A percentile compares a stretch with the other conserved stretches of the same genome.
Evolutionary conservation across 2,888 invertebrate species (phyloP).

Genomic region (Amblyjoppa proteus): DNA sequence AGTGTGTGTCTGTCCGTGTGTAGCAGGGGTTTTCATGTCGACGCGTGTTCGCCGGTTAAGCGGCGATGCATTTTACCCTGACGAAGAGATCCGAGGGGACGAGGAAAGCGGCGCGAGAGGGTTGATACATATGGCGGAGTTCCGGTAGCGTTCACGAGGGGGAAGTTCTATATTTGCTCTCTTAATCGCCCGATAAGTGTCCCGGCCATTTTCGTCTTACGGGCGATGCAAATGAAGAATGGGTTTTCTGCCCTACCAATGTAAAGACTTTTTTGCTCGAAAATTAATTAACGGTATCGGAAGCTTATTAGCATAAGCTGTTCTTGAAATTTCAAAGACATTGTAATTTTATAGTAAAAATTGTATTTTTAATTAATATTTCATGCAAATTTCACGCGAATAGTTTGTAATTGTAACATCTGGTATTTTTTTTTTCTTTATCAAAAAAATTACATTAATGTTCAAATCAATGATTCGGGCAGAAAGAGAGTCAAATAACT

Average conservation of each 20-base stretch:
- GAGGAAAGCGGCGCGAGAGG: constrained; percentile 30
- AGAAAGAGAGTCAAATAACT: too few relatives aligned
- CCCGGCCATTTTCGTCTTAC: constrained; percentile 67
- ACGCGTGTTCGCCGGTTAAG: constrained; percentile 59
- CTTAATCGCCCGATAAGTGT: constrained; percentile 84
- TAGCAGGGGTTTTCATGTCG: constrained; percentile 12
- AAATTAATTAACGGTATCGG: too few relatives aligned
- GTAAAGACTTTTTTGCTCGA: too few relatives aligned
- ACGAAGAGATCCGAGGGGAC: constrained; percentile 23
- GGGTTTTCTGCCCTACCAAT: neutral
- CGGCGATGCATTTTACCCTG: constrained; percentile 54
- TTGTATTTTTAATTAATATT: too few relatives aligned
- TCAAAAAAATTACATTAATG: too few relatives aligned
- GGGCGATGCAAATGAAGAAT: constrained; percentile 4
- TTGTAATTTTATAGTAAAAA: too few relatives aligned
- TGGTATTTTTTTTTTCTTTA: too few relatives aligned
- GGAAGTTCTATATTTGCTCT: constrained; percentile 80
- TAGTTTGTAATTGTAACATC: too few relatives aligned
- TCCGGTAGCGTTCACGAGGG: constrained; percentile 49
- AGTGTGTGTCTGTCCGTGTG: constrained; percentile 5
- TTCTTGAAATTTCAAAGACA: too few relatives aligned
- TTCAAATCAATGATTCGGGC: too few relatives aligned
- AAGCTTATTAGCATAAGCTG: too few relatives aligned
- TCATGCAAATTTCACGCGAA: too few relatives aligned
- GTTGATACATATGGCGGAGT: constrained; percentile 41